Conservation (phyloP, 2,888 invertebrate species). For the Parnassius glacialis region DNA sequence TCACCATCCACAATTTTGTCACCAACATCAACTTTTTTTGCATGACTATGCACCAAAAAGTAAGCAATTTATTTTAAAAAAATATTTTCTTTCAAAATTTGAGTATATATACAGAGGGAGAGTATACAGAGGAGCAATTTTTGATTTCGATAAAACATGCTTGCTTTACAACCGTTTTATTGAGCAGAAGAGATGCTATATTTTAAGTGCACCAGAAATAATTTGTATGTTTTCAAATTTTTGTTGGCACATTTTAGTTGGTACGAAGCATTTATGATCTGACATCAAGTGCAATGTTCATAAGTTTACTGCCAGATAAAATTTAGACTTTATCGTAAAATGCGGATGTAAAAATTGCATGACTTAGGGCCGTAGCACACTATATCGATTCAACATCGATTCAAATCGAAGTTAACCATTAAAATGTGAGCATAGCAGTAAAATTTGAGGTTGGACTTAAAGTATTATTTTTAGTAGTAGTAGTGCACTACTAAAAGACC, state of each 20-base stretch:
- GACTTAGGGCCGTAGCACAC: slow-evolving; percentile 17
- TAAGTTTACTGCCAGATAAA: slow-evolving; percentile 24
- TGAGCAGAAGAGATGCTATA: slow-evolving; percentile 36
- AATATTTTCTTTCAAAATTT: too few species aligned
- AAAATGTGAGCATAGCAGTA: too few species aligned
- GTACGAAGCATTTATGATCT: slow-evolving; percentile 20
- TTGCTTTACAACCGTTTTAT: slow-evolving; percentile 52
- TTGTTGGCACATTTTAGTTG: slow-evolving; percentile 16
- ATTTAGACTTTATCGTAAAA: slow-evolving; percentile 16
- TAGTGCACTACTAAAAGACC: too few species aligned
- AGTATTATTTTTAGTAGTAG: too few species aligned
- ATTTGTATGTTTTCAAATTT: slow-evolving; percentile 29
- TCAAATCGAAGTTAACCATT: too few species aligned
- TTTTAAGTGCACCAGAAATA: slow-evolving; percentile 7
- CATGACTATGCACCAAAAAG: too few species aligned
- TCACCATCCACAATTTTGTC: too few species aligned
- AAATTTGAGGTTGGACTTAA: too few species aligned
- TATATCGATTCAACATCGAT: slow-evolving; percentile 27
- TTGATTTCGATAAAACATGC: slow-evolving; percentile 42
- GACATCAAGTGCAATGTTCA: slow-evolving; percentile 18
- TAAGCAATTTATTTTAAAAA: too few species aligned
- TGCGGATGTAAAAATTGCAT: slow-evolving; percentile 17
- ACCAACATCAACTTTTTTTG: too few species aligned
- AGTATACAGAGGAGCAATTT: slow-evolving; percentile 27
- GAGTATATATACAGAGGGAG: too few species aligned